phyloP scores from a whole-genome alignment of 64 coral and sea anemone genomes.

The Porites lutea region DNA sequence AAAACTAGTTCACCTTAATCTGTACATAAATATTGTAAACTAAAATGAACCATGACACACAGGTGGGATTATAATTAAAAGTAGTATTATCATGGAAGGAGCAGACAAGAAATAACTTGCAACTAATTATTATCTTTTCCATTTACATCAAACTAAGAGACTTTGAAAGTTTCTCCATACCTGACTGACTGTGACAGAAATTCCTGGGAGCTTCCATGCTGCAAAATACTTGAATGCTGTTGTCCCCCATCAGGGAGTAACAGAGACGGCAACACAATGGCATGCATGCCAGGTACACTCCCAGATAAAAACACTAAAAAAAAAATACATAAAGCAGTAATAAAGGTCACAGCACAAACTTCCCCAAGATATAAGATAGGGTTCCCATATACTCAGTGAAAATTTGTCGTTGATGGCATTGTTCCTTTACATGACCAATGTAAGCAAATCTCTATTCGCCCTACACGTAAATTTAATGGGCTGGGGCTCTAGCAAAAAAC shows the following conservation, averaged over 20 bases:
- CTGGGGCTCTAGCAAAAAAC: no score
- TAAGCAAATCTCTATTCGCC: no score
- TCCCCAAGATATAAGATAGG: neutral
- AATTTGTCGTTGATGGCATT: neutral
- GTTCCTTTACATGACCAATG: no score
- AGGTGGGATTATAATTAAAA: no score
- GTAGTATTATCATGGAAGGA: no score
- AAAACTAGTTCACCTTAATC: no score
- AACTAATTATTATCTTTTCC: no score
- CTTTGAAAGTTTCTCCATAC: neutral
- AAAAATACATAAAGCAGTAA: neutral
- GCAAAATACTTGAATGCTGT: neutral
- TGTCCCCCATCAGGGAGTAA: neutral
- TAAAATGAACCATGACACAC: no score
- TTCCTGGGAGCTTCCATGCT: neutral
- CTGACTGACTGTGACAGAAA: neutral
- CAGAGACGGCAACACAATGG: neutral
- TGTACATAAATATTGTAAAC: no score
- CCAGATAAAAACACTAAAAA: neutral
- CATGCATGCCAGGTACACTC: neutral
- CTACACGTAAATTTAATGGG: no score
- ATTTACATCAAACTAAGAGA: no score
- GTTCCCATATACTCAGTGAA: neutral
- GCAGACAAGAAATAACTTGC: no score
- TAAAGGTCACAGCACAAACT: neutral